These are phyloP conservation scores for Vultur gryphus DNA, from an alignment of 2,797 vertebrate genomes.

Conservation along the genomic window DNA sequence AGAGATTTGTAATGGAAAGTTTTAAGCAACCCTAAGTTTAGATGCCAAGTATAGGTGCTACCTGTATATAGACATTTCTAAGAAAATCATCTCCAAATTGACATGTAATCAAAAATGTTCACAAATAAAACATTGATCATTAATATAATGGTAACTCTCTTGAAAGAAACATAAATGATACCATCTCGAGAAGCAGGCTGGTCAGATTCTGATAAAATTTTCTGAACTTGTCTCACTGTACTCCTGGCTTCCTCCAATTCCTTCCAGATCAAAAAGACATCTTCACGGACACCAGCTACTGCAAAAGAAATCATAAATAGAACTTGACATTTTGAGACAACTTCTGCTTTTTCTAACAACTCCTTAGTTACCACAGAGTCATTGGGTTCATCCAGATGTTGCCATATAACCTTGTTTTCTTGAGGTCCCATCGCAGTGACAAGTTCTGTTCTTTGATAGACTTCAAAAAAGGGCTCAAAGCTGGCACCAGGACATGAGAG, in stretches of 20 bases:
- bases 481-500: not conserved
- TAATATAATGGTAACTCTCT: not conserved
- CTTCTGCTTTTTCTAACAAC: not conserved
- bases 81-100: not conserved
- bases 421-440: not conserved
- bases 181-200: not conserved
- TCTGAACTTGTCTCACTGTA: conserved; percentile 65
- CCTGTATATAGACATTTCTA: not conserved
- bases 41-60: not conserved
- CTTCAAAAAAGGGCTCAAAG: not conserved
- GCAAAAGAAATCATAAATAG: not conserved
- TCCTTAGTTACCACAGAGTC: not conserved
- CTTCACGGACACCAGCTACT: conserved; percentile 77
- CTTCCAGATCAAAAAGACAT: conserved; percentile 78
- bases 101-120: not conserved
- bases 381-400: not conserved
- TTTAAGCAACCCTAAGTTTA: not conserved
- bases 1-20: not conserved
- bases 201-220: conserved; percentile 58
- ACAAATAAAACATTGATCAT: not conserved
- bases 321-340: not conserved
- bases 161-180: conserved; percentile 19
- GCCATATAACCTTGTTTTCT: not conserved
- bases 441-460: not conserved
- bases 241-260: conserved; percentile 77